Conservation (phyloP, 2,113 vertebrate genomes). For the Columbina picui region DNA sequence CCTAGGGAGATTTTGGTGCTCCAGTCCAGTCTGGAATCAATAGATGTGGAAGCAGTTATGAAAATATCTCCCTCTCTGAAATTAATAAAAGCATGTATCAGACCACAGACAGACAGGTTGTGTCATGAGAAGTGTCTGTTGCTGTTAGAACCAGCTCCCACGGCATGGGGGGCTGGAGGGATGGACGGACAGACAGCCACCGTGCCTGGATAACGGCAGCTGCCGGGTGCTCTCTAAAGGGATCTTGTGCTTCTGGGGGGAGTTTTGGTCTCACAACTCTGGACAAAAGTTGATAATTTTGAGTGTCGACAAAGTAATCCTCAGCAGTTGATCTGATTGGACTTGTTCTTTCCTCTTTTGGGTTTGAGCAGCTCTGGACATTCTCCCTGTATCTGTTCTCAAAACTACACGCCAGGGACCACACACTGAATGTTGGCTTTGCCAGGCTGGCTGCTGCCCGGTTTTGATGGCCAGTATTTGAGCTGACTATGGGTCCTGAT, state of each 20-base stretch:
- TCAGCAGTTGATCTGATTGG: background rate
- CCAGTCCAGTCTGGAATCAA: background rate
- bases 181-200: background rate
- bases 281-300: background rate
- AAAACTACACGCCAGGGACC: background rate
- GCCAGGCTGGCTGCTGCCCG: background rate
- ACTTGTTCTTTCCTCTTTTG: background rate
- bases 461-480: background rate
- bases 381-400: background rate
- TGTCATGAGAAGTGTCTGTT: background rate
- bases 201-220: background rate
- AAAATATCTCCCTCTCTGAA: background rate
- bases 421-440: background rate
- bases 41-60: background rate
- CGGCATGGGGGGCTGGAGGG: background rate
- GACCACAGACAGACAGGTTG: background rate
- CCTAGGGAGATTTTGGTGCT: background rate
- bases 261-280: background rate
- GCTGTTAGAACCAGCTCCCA: background rate
- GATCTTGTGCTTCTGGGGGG: background rate
- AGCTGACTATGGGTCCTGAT: background rate
- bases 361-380: background rate
- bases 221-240: background rate
- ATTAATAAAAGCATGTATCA: background rate
- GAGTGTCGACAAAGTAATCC: background rate